Evolutionary conservation across 1,140 invertebrate genomes (phyloP).

Genomic region (Kradibia gibbosae): DNA sequence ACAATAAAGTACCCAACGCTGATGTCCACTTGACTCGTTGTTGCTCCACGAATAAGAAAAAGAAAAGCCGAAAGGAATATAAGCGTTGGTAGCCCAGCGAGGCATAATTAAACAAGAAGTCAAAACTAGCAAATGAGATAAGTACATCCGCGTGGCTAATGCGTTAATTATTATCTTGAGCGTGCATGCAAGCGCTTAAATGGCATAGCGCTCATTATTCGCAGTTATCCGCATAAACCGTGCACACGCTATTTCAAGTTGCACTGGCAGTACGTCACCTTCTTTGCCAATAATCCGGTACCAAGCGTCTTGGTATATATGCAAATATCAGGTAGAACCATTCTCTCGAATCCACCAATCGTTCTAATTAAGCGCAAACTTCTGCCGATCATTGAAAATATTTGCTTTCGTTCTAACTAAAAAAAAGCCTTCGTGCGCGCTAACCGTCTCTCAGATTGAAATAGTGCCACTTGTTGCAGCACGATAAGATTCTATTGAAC

Average conservation of each 20-base stretch:
- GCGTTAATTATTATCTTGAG: conserved; percentile 65
- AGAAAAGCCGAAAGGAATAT: no score
- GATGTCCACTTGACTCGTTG: no score
- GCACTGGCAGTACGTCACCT: not conserved
- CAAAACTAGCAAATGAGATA: not conserved
- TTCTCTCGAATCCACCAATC: not conserved
- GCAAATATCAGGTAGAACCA: not conserved
- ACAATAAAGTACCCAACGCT: conserved; percentile 11
- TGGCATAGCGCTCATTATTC: conserved; percentile 48
- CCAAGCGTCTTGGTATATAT: not conserved
- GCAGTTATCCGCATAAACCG: conserved; percentile 3
- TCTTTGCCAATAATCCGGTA: not conserved
- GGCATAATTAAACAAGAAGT: conserved; percentile 29
- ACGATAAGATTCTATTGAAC: not conserved
- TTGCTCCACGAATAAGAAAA: no score
- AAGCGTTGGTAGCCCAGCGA: no score
- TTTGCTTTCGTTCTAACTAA: not conserved
- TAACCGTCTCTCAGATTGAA: not conserved
- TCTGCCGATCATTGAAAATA: not conserved
- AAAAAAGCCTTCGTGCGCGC: not conserved
- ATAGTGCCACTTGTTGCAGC: not conserved
- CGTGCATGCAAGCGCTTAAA: conserved; percentile 48
- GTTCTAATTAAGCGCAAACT: not conserved
- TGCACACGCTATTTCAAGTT: conserved; percentile 47
- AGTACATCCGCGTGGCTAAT: conserved; percentile 52